phyloP scores from a whole-genome alignment of 2,888 invertebrate species.

The Cheilosia grossa region DNA sequence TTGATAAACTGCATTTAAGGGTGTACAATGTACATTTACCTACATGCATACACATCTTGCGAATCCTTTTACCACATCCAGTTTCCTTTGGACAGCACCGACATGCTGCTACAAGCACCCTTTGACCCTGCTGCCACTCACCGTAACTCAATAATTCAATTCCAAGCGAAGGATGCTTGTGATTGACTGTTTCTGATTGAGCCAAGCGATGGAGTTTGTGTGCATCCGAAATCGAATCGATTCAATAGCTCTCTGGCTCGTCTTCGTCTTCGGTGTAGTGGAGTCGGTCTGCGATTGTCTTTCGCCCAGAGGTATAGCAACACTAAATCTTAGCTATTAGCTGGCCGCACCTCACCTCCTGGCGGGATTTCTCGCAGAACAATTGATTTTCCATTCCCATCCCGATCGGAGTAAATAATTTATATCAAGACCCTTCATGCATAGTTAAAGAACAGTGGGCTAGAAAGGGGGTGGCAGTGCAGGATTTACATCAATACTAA shows the following conservation, averaged over 20 bases:
- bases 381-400: slow-evolving; percentile 60
- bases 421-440: slow-evolving; percentile 63
- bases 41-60: slow-evolving; percentile 15
- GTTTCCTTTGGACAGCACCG: slow-evolving; percentile 16
- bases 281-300: slow-evolving; percentile 36
- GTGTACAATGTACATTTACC: background rate
- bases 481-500: slow-evolving; percentile 73
- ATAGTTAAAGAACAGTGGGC: slow-evolving; percentile 50
- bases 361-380: slow-evolving; percentile 42
- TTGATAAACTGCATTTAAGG: slow-evolving; percentile 52
- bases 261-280: slow-evolving; percentile 23
- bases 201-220: slow-evolving; percentile 42
- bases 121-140: slow-evolving; percentile 52
- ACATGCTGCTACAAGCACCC: slow-evolving; percentile 13
- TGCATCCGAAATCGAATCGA: slow-evolving; percentile 67
- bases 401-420: slow-evolving; percentile 62
- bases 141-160: slow-evolving; percentile 67
- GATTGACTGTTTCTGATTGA: slow-evolving; percentile 68
- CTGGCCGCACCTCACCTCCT: background rate
- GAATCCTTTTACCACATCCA: slow-evolving; percentile 42
- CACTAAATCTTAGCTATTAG: slow-evolving; percentile 47
- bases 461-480: slow-evolving; percentile 6
- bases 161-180: slow-evolving; percentile 59
- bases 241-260: slow-evolving; percentile 44
- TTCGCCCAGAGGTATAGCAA: slow-evolving; percentile 35